A percentile compares a stretch with the other conserved stretches of the same genome.
Conservation (phyloP, 2,888 invertebrate species). For the Euzetes globulus region DNA sequence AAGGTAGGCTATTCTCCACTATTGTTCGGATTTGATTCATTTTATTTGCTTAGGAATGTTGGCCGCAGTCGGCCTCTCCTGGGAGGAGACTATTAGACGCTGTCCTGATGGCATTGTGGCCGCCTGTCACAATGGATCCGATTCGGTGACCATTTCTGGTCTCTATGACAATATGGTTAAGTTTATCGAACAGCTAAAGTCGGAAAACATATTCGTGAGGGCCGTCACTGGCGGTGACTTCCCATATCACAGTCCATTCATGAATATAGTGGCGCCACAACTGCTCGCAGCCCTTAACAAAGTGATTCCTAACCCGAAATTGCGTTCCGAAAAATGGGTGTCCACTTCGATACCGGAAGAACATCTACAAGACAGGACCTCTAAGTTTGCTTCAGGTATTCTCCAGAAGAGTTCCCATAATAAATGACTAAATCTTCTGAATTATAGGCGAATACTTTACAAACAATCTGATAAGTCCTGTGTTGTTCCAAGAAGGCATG, state of each 20-base stretch:
- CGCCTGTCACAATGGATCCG: slow-evolving; percentile 52
- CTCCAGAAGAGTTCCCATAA: too few relatives aligned
- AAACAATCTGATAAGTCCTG: too few relatives aligned
- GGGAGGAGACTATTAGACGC: slow-evolving; percentile 45
- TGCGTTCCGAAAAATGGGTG: slow-evolving; percentile 73
- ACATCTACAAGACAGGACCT: too few relatives aligned
- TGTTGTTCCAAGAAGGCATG: too few relatives aligned
- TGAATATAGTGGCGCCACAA: too few relatives aligned
- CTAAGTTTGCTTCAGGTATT: too few relatives aligned
- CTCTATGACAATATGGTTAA: slow-evolving; percentile 43
- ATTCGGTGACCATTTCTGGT: slow-evolving; percentile 45
- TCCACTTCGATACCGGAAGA: slow-evolving; percentile 88
- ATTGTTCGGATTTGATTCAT: too few relatives aligned
- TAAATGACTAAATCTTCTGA: too few relatives aligned
- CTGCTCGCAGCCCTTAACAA: slow-evolving; percentile 75
- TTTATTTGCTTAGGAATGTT: too few relatives aligned
- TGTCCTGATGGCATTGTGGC: slow-evolving; percentile 46
- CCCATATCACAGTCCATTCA: slow-evolving; percentile 69
- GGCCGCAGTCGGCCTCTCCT: slow-evolving; percentile 48
- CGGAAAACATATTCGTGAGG: slow-evolving; percentile 44
- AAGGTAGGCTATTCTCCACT: too few relatives aligned
- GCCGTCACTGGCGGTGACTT: not conserved
- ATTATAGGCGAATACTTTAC: too few relatives aligned
- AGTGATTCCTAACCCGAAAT: slow-evolving; percentile 51
- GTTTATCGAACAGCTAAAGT: slow-evolving; percentile 36